A percentile compares a stretch with the other conserved stretches of the same genome.
These are phyloP conservation scores for Biston stratarius DNA, from an alignment of 2,888 invertebrate species.

Conservation along the genomic window DNA sequence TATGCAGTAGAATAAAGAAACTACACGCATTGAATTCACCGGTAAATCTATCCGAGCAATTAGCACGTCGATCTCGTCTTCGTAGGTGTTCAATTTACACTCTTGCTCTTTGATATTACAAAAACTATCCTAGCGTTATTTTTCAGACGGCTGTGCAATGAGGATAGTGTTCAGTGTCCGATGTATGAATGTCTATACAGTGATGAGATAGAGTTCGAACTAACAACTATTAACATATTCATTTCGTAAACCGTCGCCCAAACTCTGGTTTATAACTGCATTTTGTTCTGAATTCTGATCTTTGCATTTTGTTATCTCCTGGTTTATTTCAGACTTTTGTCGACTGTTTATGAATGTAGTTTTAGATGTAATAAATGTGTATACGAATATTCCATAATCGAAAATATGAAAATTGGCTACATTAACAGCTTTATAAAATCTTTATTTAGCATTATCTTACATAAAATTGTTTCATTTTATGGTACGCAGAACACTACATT, in stretches of 20 bases:
- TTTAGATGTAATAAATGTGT: slow-evolving; percentile 61
- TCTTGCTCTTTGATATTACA: slow-evolving; percentile 85
- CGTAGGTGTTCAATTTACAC: slow-evolving; percentile 28
- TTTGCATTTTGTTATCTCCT: slow-evolving; percentile 4
- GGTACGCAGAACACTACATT: background rate
- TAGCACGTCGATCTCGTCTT: slow-evolving; percentile 10
- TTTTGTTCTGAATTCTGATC: slow-evolving; percentile 11
- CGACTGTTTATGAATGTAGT: slow-evolving; percentile 81
- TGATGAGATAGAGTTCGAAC: slow-evolving; percentile 80
- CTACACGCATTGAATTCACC: slow-evolving; percentile 70
- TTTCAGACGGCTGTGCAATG: slow-evolving; percentile 84
- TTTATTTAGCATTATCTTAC: too few species aligned
- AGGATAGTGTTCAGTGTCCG: slow-evolving; percentile 81
- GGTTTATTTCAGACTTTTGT: slow-evolving; percentile 45
- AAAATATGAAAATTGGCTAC: slow-evolving; percentile 13
- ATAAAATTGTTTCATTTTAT: background rate
- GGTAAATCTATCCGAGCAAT: slow-evolving; percentile 2
- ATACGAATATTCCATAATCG: slow-evolving; percentile 63
- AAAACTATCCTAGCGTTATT: slow-evolving; percentile 79
- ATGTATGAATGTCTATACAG: slow-evolving; percentile 83
- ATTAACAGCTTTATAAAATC: background rate
- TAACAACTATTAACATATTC: slow-evolving; percentile 80
- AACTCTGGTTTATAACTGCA: slow-evolving; percentile 29
- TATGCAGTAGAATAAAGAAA: slow-evolving; percentile 79
- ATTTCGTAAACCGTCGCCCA: slow-evolving; percentile 75